These are phyloP conservation scores for Buceros bicornis DNA, from an alignment of 2,797 vertebrate species.

Conservation along the genomic window DNA sequence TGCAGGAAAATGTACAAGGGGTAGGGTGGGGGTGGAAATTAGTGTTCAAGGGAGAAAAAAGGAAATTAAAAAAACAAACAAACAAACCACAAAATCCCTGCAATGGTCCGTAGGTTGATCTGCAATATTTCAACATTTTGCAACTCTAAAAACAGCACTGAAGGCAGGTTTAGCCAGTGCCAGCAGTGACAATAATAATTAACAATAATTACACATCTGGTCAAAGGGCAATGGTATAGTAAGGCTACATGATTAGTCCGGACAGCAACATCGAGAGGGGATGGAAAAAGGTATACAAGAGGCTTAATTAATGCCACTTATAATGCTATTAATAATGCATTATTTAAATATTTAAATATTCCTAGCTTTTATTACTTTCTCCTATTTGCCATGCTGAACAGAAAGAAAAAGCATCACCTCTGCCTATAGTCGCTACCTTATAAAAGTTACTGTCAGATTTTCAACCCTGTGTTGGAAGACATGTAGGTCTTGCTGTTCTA, in stretches of 20 bases:
- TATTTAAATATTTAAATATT: constrained; percentile 60
- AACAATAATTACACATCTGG: constrained; percentile 6
- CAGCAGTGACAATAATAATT: constrained; percentile 15
- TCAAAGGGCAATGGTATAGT: constrained; percentile 15
- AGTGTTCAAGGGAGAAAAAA: not conserved
- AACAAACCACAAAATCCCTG: not conserved
- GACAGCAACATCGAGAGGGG: constrained; percentile 12
- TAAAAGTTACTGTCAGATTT: not conserved
- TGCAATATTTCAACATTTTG: not conserved
- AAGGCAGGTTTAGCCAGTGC: not conserved
- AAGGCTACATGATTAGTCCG: constrained; percentile 42
- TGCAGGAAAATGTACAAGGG: not conserved
- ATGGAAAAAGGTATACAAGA: not conserved
- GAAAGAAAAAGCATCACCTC: not conserved
- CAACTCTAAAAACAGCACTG: not conserved
- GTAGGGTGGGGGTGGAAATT: fast-evolving
- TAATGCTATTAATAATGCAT: constrained; percentile 55
- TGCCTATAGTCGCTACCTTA: not conserved
- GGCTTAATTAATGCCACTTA: constrained; percentile 52
- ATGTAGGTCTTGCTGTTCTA: not conserved
- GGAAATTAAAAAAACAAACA: not conserved
- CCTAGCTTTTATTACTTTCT: constrained; percentile 32
- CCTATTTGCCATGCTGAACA: not conserved
- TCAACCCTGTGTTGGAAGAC: not conserved
- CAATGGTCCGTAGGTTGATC: not conserved